Percentiles rank a stretch among this genome's conserved stretches.
Conservation (phyloP, 2,888 invertebrate genomes). For the Chalcosyrphus nemorum region DNA sequence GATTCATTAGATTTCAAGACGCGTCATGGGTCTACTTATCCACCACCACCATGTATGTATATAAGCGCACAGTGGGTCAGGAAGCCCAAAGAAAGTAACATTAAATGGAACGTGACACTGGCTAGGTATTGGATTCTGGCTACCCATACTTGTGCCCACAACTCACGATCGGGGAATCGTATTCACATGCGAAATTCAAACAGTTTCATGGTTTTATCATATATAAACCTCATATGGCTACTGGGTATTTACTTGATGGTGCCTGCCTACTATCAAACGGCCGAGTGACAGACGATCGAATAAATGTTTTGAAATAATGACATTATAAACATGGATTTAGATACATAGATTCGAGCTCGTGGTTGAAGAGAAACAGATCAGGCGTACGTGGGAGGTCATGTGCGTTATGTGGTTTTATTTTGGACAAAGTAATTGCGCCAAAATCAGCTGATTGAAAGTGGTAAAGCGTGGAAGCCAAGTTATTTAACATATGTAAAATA, state of each 20-base stretch:
- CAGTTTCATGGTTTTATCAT: slow-evolving; percentile 49
- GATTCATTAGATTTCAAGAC: slow-evolving; percentile 69
- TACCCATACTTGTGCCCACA: slow-evolving; percentile 15
- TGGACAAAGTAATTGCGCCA: not conserved
- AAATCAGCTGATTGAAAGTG: not conserved
- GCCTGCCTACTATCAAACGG: too few species aligned
- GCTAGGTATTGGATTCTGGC: slow-evolving; percentile 14
- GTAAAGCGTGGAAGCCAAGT: not conserved
- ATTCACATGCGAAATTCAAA: slow-evolving; percentile 59
- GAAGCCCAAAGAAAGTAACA: slow-evolving; percentile 73
- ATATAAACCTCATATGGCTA: slow-evolving; percentile 47
- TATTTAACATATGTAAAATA: not conserved
- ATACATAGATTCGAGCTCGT: slow-evolving; percentile 20
- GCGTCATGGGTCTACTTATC: slow-evolving; percentile 59
- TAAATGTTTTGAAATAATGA: slow-evolving; percentile 13
- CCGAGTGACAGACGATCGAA: too few species aligned
- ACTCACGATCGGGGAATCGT: slow-evolving; percentile 25
- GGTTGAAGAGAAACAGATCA: not conserved
- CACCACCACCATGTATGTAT: slow-evolving; percentile 60
- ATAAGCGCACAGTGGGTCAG: slow-evolving; percentile 67
- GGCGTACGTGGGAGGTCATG: not conserved
- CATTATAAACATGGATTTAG: not conserved
- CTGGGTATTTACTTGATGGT: not conserved
- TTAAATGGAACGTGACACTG: slow-evolving; percentile 62
- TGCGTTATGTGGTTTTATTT: not conserved